Percentiles rank a stretch among this genome's conserved stretches.
Conservation (phyloP, 1,140 invertebrate species). For the Ceratina japonica region DNA sequence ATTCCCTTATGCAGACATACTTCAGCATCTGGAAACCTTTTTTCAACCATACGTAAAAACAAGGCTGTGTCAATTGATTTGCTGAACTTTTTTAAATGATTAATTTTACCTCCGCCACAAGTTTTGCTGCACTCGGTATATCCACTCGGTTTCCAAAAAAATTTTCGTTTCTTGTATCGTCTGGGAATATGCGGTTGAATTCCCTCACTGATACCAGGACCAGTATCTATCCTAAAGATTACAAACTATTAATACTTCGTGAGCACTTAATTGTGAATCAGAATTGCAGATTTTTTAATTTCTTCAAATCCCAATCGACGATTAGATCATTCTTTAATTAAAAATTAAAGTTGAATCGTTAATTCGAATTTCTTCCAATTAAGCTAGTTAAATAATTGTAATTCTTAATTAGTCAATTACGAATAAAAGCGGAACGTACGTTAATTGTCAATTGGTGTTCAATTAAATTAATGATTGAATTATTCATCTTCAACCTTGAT, state of each 20-base stretch:
- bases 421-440: neutral
- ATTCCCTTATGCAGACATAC: constrained; percentile 84
- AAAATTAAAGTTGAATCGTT: too few species aligned
- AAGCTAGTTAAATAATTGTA: too few species aligned
- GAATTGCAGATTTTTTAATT: too few species aligned
- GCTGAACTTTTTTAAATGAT: neutral
- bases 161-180: constrained; percentile 82
- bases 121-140: constrained; percentile 88
- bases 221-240: constrained; percentile 28
- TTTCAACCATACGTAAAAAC: neutral
- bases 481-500: neutral
- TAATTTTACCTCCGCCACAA: constrained; percentile 88
- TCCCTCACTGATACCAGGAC: constrained; percentile 40
- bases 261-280: too few species aligned
- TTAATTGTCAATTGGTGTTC: neutral
- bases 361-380: too few species aligned
- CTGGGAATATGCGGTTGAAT: constrained; percentile 42
- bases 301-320: too few species aligned
- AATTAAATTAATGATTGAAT: neutral
- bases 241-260: too few species aligned
- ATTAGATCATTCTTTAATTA: too few species aligned
- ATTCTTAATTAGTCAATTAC: too few species aligned
- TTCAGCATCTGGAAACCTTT: constrained; percentile 84
- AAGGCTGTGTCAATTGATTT: neutral
- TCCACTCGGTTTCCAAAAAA: constrained; percentile 88